Base-by-base conservation (phyloP, 2,888 invertebrate genomes). In the Podabrus alpinus region DNA sequence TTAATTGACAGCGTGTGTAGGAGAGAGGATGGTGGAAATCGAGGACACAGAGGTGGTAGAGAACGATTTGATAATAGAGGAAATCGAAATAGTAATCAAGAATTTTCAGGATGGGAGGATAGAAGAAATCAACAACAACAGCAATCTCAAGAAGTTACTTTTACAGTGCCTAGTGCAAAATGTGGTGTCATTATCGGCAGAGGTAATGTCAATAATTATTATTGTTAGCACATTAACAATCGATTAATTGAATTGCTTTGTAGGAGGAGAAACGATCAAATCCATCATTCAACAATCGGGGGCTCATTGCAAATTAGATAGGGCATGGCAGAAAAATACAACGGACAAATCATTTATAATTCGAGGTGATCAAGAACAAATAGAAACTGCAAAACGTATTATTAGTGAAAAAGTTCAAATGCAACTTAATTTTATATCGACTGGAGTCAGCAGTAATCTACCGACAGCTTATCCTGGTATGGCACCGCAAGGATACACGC, bases 161-260 rank as follows among this genome's bases (percentile, higher is more conserved):
- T 97, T 88, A 92, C 94, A 74, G 97, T 99, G 66, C 97, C 98
- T 71, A 95, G 96, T 69, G 94, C 95, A 77, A 98, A 99, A 88
- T 98, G 98, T 86, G 99, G 99, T 59, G 95, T 97, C 80, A 96
- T 98, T 76, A 98, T 98, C 85, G 98, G 97, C 74, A 94, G 96
- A 91, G 96, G 95, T 94, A n/a, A 81, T 84, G 86, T 21, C 4
- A 29, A 9, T 17, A 60, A 16, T 29, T 25, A 13, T 15, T 60
- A n/a, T 69, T 17, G 3, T 4, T 17, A n/a, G 7, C 45, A 9
- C 15, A n/a, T 11, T 29, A 13, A 15, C 9, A 66, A 66, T 66
- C 11, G 5, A 17, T n/a, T 19, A 62, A 15, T 21, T 9, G 2
- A n/a, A 19, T 19, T 64, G 13, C 3, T 25, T n/a, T 68, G 10